These are phyloP conservation scores for Setipinna tenuifilis DNA, from an alignment of 2,797 vertebrate genomes.

Conservation along the genomic window DNA sequence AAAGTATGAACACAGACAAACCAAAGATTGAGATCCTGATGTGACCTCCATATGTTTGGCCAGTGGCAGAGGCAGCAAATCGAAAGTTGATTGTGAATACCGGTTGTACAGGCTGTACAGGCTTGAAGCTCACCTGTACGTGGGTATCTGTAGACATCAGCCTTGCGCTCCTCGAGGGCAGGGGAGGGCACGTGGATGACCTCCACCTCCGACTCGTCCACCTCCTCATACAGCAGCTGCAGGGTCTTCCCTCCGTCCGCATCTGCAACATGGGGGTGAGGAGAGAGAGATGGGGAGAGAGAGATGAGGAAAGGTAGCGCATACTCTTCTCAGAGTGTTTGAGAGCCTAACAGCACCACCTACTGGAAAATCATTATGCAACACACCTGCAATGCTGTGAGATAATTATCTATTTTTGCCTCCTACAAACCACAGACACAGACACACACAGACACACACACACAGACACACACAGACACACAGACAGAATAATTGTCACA, in stretches of 20 bases:
- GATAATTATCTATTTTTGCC: too few relatives aligned
- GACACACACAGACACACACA: too few relatives aligned
- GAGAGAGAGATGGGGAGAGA: background rate
- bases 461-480: background rate
- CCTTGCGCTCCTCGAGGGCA: constrained; percentile 93
- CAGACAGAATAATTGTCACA: too few relatives aligned
- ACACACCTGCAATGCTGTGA: too few relatives aligned
- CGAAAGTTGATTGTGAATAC: background rate
- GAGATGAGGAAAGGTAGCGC: background rate
- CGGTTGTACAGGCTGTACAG: background rate
- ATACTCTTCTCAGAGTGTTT: too few relatives aligned
- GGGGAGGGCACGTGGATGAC: constrained; percentile 96
- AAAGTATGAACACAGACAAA: background rate
- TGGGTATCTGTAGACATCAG: constrained; percentile 95
- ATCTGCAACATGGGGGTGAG: constrained; percentile 64
- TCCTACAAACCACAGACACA: too few relatives aligned
- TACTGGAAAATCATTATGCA: too few relatives aligned
- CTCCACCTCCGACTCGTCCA: constrained; percentile 96
- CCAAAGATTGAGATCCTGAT: background rate
- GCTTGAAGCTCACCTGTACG: constrained; percentile 76
- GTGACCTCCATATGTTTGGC: background rate
- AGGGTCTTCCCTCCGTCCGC: constrained; percentile 83
- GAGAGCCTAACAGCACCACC: too few relatives aligned
- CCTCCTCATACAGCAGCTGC: constrained; percentile 92
- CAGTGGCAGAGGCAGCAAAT: background rate